phyloP scores from a whole-genome alignment of 1,140 invertebrate genomes.

The Brachystomella parvula region DNA sequence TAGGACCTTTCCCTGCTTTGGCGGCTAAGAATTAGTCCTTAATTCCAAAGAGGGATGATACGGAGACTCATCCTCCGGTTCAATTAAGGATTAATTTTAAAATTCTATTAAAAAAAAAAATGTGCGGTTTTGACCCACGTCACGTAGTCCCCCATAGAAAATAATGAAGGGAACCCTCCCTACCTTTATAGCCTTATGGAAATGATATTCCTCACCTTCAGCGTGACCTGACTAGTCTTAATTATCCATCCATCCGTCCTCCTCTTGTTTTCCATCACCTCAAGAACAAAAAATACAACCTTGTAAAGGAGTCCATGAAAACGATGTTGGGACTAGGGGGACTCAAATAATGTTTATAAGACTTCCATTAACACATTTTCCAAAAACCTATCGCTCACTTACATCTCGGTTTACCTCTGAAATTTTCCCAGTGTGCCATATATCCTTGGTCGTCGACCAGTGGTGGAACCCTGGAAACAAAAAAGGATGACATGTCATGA shows the following conservation, averaged over 20 bases:
- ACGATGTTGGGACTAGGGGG: not conserved
- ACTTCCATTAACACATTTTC: conserved; percentile 11
- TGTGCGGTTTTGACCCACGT: not conserved
- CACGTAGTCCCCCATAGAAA: not conserved
- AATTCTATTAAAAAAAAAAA: not conserved
- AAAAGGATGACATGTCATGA: conserved; percentile 8
- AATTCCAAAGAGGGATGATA: not conserved
- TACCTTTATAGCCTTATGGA: not conserved
- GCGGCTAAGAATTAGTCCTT: not conserved
- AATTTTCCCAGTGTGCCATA: too few species aligned
- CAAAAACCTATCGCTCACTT: conserved; percentile 1
- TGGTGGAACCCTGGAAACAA: not conserved
- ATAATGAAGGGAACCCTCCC: not conserved
- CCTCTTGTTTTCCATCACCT: conserved; percentile 3
- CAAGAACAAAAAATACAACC: conserved; percentile 1
- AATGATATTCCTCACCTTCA: not conserved
- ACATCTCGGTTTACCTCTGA: conserved; percentile 3
- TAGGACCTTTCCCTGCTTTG: too few species aligned
- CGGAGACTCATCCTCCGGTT: not conserved
- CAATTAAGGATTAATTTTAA: not conserved
- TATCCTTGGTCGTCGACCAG: too few species aligned
- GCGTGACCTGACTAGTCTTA: conserved; percentile 6
- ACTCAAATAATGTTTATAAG: not conserved
- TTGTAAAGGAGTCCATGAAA: not conserved
- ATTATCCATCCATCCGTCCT: not conserved